Percentiles rank a stretch among this genome's conserved stretches.
Evolutionary conservation across 2,797 vertebrate species (phyloP).

Genomic region (Echiichthys vipera): DNA sequence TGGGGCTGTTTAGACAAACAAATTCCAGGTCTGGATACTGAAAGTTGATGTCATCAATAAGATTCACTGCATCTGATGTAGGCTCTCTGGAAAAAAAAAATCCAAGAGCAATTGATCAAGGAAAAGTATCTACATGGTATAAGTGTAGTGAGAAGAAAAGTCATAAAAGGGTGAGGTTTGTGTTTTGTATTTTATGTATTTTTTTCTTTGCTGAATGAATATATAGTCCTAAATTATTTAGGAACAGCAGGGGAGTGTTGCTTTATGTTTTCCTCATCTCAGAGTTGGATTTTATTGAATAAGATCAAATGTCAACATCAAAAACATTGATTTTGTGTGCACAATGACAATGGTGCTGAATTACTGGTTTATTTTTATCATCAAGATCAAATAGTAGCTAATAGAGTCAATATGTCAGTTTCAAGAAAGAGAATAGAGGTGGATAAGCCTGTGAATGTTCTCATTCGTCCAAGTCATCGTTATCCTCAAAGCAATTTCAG

Average conservation of each 20-base stretch:
- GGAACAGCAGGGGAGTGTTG: not conserved
- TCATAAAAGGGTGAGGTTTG: not conserved
- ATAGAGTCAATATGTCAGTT: too few relatives aligned
- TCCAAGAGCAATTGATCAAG: slow-evolving; percentile 9
- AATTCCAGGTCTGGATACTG: slow-evolving; percentile 82
- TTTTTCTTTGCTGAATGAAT: too few relatives aligned
- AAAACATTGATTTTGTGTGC: not conserved
- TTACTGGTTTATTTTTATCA: too few relatives aligned
- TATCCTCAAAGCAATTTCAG: too few relatives aligned
- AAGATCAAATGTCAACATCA: not conserved
- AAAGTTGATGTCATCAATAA: slow-evolving; percentile 70
- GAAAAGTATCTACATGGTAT: not conserved
- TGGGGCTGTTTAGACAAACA: slow-evolving; percentile 81
- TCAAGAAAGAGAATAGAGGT: too few relatives aligned
- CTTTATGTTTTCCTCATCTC: not conserved
- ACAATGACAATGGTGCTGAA: too few relatives aligned
- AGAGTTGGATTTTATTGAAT: not conserved
- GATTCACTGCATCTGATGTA: slow-evolving; percentile 46
- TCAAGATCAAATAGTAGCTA: too few relatives aligned
- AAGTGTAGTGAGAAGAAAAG: not conserved
- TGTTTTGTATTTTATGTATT: not conserved
- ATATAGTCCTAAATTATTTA: too few relatives aligned
- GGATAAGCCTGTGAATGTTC: too few relatives aligned
- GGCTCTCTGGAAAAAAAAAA: slow-evolving; percentile 73
- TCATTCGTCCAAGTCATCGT: too few relatives aligned